Conservation (phyloP, 1,140 invertebrate genomes). For the Choristoneura fumiferana region DNA sequence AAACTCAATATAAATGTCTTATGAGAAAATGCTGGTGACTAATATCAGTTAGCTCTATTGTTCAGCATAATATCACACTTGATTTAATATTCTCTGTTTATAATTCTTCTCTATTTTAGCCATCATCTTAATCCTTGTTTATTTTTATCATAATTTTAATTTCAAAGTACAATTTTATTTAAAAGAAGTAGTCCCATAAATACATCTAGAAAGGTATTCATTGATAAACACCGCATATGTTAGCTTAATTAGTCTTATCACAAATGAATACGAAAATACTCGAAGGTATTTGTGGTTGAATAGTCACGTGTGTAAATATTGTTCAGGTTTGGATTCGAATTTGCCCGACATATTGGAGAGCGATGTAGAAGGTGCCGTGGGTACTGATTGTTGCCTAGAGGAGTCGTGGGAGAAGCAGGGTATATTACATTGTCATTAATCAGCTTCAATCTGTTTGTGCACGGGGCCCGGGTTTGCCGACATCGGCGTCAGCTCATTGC, state of each 20-base stretch:
- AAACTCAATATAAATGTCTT: no score
- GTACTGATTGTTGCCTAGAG: conserved; percentile 62
- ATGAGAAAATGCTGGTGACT: no score
- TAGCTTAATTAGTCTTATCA: background rate
- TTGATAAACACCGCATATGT: background rate
- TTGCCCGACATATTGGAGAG: conserved; percentile 67
- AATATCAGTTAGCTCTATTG: no score
- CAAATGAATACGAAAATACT: background rate
- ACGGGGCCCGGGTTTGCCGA: conserved; percentile 2
- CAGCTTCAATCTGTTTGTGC: background rate
- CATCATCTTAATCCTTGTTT: no score
- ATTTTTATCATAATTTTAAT: no score
- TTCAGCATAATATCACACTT: no score
- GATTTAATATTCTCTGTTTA: no score
- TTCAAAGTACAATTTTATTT: no score
- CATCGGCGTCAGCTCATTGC: background rate
- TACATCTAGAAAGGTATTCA: background rate
- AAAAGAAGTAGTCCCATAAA: no score
- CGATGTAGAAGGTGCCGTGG: conserved; percentile 50
- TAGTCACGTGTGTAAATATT: conserved; percentile 48
- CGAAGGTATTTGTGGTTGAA: background rate
- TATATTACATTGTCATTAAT: conserved; percentile 33
- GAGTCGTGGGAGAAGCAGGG: conserved; percentile 65
- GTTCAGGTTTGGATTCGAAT: conserved; percentile 70
- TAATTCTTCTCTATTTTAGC: no score